Percentiles rank a stretch among this genome's conserved stretches.
These are phyloP conservation scores for Podiceps cristatus DNA, from an alignment of 2,113 vertebrate species.

Conservation along the genomic window DNA sequence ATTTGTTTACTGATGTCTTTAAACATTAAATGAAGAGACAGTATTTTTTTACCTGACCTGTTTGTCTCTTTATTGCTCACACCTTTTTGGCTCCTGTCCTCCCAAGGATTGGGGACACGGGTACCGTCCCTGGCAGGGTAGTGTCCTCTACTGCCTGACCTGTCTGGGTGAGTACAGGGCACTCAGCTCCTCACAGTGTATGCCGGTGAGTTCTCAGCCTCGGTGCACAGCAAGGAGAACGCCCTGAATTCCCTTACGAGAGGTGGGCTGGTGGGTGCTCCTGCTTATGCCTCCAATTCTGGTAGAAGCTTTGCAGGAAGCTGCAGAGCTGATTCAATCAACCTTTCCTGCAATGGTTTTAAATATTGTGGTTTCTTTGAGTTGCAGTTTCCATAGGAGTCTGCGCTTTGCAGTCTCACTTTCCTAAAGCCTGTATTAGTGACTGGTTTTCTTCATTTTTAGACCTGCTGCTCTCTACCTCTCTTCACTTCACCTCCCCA, in stretches of 20 bases:
- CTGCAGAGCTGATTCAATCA: background rate
- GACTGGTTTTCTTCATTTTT: background rate
- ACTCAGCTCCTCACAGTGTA: background rate
- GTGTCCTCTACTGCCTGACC: background rate
- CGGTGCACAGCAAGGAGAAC: background rate
- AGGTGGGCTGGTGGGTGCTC: accelerated
- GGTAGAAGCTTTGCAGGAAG: background rate
- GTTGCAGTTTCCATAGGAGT: accelerated
- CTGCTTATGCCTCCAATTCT: accelerated
- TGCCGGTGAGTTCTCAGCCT: background rate
- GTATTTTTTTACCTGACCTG: slow-evolving; percentile 77
- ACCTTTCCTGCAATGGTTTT: background rate
- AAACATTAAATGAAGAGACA: slow-evolving; percentile 79
- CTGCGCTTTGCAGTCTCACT: background rate
- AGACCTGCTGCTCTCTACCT: background rate
- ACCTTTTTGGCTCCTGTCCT: background rate
- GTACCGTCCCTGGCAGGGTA: background rate
- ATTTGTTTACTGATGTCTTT: slow-evolving; percentile 74
- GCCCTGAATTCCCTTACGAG: background rate
- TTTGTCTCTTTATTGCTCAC: background rate
- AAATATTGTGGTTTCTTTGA: background rate
- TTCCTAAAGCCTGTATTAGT: background rate
- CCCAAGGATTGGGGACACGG: background rate
- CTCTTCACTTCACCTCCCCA: background rate
- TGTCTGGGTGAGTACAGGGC: background rate